Evolutionary conservation across 2,888 invertebrate species (phyloP), one percentile per base, ranked within the genome.

Genomic region (Pediacus dermestoides): DNA sequence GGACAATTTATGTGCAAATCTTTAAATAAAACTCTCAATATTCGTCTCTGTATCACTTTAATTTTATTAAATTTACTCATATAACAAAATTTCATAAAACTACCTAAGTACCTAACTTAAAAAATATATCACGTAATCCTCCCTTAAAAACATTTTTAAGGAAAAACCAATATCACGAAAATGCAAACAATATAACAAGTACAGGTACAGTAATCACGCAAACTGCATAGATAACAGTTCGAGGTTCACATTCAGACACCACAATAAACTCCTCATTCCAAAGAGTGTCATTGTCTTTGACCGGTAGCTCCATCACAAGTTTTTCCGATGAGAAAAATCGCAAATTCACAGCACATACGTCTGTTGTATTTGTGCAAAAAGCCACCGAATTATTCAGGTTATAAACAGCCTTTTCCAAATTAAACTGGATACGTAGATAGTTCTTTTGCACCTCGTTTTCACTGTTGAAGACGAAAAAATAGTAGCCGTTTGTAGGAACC

Each of bases 401-500:
- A 63, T 86, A 87, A 4, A 79, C 71, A 0, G 80, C 80, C 68
- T 85, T 84, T 57, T 82, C 76, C 1, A 87, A 71, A 34, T 81
- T 76, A 61, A 87, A 83, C 30, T 76, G 74, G 0, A 85, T 81
- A 11, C 80, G 71, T 16, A 87, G 74, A 62, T 78, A 83, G 67
- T 85, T 86, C 4, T 74, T 71, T 60, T 84, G 80, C 1, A 82
- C 75, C 55, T 87, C 87, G 60, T 88, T 87, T 62, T 87, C 86
- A 3, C 86, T 86, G 63, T 82, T 85, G 70, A 87, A 88, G 0
- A 88, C 82, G 70, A 87, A 86, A 70, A 87, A 88, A 58, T 88
- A 88, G 64, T 86, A 87, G 4, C 86, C 87, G 52, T 85, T 82
- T 1, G 76, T 72, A 31, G 85, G 82, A 0, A 87, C 81, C 52